Percentiles rank a stretch among this genome's conserved stretches.
These are phyloP conservation scores for Cyanocitta stelleri DNA, from an alignment of 2,113 vertebrate species.

Conservation along the genomic window DNA sequence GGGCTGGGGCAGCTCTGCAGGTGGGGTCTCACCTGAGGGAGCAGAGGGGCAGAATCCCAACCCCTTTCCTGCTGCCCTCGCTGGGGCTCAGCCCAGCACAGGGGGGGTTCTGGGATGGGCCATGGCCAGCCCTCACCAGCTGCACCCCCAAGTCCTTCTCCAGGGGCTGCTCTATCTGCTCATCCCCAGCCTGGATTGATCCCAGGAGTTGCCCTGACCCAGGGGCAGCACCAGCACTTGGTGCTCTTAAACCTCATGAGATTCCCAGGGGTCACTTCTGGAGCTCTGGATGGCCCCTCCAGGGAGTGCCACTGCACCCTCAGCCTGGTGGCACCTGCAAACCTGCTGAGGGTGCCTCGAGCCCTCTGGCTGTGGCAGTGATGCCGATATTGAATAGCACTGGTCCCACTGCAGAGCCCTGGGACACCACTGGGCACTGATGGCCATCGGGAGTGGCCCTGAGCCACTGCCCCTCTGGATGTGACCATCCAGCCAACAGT, in stretches of 20 bases:
- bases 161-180: neutral
- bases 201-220: rapidly evolving
- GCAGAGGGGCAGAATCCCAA: neutral
- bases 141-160: neutral
- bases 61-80: neutral
- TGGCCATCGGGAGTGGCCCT: neutral
- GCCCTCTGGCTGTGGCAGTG: neutral
- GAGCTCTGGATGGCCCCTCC: neutral
- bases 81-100: neutral
- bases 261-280: neutral
- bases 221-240: neutral
- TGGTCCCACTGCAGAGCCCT: neutral
- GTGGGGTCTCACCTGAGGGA: neutral
- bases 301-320: neutral
- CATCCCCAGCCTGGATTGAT: neutral
- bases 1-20: neutral
- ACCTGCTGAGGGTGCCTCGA: neutral
- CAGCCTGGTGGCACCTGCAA: neutral
- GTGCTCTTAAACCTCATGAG: neutral
- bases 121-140: neutral
- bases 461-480: neutral
- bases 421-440: neutral
- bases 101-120: neutral
- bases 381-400: neutral
- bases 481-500: neutral